Base-by-base conservation (phyloP, 2,888 invertebrate species). In the Drosophila nr. perissopoda region DNA sequence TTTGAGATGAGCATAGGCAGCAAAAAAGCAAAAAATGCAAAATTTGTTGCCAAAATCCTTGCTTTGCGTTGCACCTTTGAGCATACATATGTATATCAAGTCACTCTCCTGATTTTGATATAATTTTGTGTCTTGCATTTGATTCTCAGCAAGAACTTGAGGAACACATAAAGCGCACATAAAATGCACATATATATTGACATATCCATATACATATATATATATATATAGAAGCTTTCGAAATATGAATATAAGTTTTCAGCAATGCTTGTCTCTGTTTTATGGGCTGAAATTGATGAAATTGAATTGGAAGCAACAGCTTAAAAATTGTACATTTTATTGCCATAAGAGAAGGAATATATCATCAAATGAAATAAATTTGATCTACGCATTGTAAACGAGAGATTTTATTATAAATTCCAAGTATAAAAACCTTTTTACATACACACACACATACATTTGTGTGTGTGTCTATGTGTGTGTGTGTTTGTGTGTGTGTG, bases 351-450 rank as follows among this genome's bases (percentile, higher is more conserved):
- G 21, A 25, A 16, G 16, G 21, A 46, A 46, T 25, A 16, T 16
- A 46, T 46, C 46, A 46, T 25, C 16, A 25, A 25, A 46, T 21
- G 21, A 46, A 46, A 46, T 46, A 46, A 46, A 46, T 46, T 46
- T 46, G 21, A 46, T 46, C 46, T 46, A 25, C 46, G 46, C 21
- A 46, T 46, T 46, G 46, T 8, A 46, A 46, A 46, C 46, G 46
- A 25, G 46, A 46, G 16, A 46, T 46, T 46, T 21, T 25, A 46
- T 46, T 25, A 46, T 46, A 46, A 46, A 46, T 46, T 46, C 16
- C 46, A 46, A 46, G 16, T 4, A 46, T 25, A 10, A 49, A 27
- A 49, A 18, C 18, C 27, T 18, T 49, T 49, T 49, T 27, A 10
- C 18, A 27, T 27, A 18, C 8, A 25, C 25, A 21, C 7, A 18